Conservation (phyloP, 2,888 invertebrate genomes). For the Drosophila koepferae region DNA sequence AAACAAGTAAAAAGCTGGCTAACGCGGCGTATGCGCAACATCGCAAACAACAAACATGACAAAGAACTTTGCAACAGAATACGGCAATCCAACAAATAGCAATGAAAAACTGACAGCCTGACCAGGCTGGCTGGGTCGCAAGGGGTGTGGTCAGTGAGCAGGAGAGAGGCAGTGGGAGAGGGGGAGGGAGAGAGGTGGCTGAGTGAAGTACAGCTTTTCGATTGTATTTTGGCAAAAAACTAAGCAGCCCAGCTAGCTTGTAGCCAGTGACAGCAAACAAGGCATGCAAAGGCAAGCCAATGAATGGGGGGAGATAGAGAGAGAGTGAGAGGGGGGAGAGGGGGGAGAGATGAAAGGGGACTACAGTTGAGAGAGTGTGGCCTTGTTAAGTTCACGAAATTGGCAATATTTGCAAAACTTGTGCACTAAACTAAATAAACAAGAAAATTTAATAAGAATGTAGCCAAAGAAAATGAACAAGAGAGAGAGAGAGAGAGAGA, state of each 20-base stretch:
- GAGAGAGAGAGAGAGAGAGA: too few relatives aligned
- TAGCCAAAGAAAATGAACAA: neutral
- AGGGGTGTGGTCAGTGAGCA: neutral
- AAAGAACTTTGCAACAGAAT: constrained; percentile 54
- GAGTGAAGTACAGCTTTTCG: constrained; percentile 43
- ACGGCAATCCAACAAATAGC: constrained; percentile 54
- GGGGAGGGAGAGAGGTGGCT: neutral
- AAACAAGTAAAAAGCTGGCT: constrained; percentile 28
- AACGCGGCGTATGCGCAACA: constrained; percentile 57
- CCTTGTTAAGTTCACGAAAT: constrained; percentile 43
- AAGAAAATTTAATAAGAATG: constrained; percentile 40
- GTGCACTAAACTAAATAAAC: constrained; percentile 40
- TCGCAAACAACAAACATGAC: constrained; percentile 58
- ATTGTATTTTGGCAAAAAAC: constrained; percentile 58
- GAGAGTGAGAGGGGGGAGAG: neutral
- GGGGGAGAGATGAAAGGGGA: accelerated
- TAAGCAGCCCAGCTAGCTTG: constrained; percentile 38
- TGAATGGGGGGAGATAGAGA: too few relatives aligned
- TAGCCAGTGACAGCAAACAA: constrained; percentile 35
- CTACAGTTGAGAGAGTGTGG: neutral
- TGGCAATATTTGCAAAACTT: constrained; percentile 54
- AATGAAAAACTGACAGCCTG: constrained; percentile 60
- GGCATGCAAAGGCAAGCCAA: constrained; percentile 11
- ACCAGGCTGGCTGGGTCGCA: too few relatives aligned
- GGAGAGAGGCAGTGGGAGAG: neutral